Evolutionary conservation across 1,140 invertebrate genomes (phyloP).

Genomic region (Drosophila nannoptera): DNA sequence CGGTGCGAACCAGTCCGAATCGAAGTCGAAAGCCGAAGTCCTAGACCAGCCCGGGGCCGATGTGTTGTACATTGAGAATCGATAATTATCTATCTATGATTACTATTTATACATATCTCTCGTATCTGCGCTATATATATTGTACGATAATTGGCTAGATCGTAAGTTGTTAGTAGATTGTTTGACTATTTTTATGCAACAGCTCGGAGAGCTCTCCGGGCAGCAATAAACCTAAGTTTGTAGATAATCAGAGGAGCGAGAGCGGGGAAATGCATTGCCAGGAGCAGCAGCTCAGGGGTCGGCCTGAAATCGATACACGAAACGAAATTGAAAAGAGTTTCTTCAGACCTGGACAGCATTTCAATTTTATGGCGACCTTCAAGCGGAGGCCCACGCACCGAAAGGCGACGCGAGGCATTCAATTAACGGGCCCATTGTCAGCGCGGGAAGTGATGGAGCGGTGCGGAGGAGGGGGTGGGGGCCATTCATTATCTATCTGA

Average conservation of each 20-base stretch:
- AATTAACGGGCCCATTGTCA: slow-evolving; percentile 68
- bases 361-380: slow-evolving; percentile 54
- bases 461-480: not conserved
- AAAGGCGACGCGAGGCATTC: slow-evolving; percentile 54
- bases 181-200: slow-evolving; percentile 70
- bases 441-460: slow-evolving; percentile 6
- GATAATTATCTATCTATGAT: slow-evolving; percentile 36
- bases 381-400: slow-evolving; percentile 53
- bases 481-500: slow-evolving; percentile 43
- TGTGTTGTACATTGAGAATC: slow-evolving; percentile 39
- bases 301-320: slow-evolving; percentile 40
- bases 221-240: slow-evolving; percentile 72
- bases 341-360: slow-evolving; percentile 56
- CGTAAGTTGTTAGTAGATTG: slow-evolving; percentile 66
- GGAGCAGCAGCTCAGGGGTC: slow-evolving; percentile 25
- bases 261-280: slow-evolving; percentile 14
- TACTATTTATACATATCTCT: slow-evolving; percentile 47
- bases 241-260: slow-evolving; percentile 21
- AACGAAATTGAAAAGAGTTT: slow-evolving; percentile 33
- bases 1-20: slow-evolving; percentile 57
- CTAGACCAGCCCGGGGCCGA: slow-evolving; percentile 28
- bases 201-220: slow-evolving; percentile 53
- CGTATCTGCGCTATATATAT: slow-evolving; percentile 44
- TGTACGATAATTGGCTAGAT: slow-evolving; percentile 51
- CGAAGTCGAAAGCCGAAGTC: slow-evolving; percentile 72